These are phyloP conservation scores for Drosophila helvetica DNA, from an alignment of 2,888 invertebrate genomes.

Conservation along the genomic window DNA sequence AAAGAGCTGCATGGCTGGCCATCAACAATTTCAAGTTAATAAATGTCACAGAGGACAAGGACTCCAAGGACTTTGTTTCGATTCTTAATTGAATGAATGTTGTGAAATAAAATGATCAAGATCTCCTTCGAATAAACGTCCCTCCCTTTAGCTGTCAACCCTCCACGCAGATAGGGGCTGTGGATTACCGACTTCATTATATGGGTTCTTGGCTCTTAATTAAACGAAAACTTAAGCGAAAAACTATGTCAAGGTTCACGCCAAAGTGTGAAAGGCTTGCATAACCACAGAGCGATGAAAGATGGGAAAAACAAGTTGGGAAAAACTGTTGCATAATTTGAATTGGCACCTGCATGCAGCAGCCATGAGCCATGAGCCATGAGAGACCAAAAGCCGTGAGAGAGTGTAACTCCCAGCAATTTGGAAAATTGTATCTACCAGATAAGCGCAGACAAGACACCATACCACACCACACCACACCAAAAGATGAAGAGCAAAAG, in stretches of 20 bases:
- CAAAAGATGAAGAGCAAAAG: slow-evolving; percentile 23
- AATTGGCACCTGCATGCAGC: slow-evolving; percentile 41
- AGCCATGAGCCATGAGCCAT: background rate
- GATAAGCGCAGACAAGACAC: slow-evolving; percentile 41
- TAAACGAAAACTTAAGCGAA: slow-evolving; percentile 5
- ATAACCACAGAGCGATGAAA: slow-evolving; percentile 19
- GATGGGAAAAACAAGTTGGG: slow-evolving; percentile 12
- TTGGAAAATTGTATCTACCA: slow-evolving; percentile 71
- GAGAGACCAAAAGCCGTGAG: slow-evolving; percentile 54
- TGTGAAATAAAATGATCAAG: slow-evolving; percentile 57
- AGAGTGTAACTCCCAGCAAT: slow-evolving; percentile 68
- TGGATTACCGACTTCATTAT: slow-evolving; percentile 11
- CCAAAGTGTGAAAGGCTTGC: slow-evolving; percentile 28
- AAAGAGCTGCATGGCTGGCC: slow-evolving; percentile 9
- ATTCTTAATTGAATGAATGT: slow-evolving; percentile 68
- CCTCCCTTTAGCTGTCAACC: too few relatives aligned
- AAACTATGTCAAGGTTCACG: slow-evolving; percentile 56
- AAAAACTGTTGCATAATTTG: slow-evolving; percentile 45
- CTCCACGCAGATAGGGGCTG: slow-evolving; percentile 40
- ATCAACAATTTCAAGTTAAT: slow-evolving; percentile 69
- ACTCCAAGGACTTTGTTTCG: slow-evolving; percentile 43
- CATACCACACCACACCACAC: background rate
- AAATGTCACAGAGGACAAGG: slow-evolving; percentile 70
- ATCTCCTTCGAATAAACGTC: slow-evolving; percentile 37
- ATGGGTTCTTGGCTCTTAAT: slow-evolving; percentile 39